A percentile compares a stretch with the other conserved stretches of the same genome.
Conservation (phyloP, 2,888 invertebrate species). For the Anthophora plumipes region DNA sequence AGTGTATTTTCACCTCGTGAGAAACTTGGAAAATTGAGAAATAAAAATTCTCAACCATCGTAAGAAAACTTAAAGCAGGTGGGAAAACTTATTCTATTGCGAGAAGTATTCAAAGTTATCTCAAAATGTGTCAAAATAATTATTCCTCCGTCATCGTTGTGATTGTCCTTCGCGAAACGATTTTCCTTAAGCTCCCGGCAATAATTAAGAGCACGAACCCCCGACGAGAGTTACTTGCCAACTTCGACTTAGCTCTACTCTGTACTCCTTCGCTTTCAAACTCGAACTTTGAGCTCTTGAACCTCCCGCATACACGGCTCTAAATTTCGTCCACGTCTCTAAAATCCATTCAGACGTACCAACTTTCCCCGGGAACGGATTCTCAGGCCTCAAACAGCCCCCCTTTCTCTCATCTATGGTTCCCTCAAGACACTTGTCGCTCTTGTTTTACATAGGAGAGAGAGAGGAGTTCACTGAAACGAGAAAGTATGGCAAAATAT, state of each 20-base stretch:
- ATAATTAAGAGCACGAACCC: conserved; percentile 6
- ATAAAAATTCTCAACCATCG: too few species aligned
- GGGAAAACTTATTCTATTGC: too few species aligned
- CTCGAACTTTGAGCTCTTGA: conserved; percentile 1
- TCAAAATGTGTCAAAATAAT: background rate
- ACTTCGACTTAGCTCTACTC: background rate
- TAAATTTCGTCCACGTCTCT: conserved; percentile 10
- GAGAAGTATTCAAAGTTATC: too few species aligned
- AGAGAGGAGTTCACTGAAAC: background rate
- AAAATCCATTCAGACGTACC: background rate
- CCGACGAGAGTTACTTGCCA: background rate
- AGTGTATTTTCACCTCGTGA: too few species aligned
- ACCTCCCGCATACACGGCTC: background rate
- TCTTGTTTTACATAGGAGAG: background rate
- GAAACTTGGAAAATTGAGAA: too few species aligned
- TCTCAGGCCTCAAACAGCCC: background rate
- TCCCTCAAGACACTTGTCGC: background rate
- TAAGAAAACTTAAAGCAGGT: too few species aligned
- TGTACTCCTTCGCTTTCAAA: background rate
- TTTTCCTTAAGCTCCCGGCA: background rate
- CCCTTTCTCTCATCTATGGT: background rate
- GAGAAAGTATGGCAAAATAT: background rate
- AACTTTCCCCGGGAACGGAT: background rate
- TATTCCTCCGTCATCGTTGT: background rate
- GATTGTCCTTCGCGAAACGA: background rate